Percentiles rank a stretch among this genome's conserved stretches.
Evolutionary conservation across 2,113 vertebrate species (phyloP).

Genomic region (Pardalotus punctatus): DNA sequence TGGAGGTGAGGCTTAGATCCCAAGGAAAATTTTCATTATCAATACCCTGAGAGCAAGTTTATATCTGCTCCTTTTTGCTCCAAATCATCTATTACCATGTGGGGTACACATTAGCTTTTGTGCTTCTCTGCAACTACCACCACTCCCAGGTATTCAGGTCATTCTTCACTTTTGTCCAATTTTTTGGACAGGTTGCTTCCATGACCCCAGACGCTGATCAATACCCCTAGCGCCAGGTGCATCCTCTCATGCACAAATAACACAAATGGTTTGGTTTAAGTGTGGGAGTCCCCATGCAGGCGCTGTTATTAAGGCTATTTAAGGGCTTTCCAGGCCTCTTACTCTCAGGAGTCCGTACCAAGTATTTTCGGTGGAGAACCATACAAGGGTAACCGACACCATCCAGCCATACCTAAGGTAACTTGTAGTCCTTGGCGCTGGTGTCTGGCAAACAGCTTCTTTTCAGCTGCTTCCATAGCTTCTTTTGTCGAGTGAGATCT

Average conservation of each 20-base stretch:
- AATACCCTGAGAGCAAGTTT: background rate
- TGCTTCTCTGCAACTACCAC: no score
- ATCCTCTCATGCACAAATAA: no score
- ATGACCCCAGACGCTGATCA: no score
- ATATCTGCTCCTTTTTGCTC: no score
- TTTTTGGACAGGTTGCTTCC: background rate
- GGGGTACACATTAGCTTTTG: no score
- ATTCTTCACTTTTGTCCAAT: background rate
- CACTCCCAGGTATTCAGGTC: no score
- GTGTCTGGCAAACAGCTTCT: background rate
- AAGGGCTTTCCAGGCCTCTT: background rate
- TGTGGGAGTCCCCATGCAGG: no score
- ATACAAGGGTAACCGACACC: background rate
- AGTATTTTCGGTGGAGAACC: background rate
- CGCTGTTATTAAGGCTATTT: background rate
- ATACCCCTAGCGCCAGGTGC: no score
- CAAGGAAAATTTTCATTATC: background rate
- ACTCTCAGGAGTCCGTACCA: background rate
- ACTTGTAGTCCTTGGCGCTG: background rate
- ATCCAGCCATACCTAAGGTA: background rate
- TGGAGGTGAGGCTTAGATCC: background rate
- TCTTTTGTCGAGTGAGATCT: background rate
- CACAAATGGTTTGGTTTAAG: no score
- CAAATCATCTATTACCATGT: no score
- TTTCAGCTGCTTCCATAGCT: no score